Conservation (phyloP, 2,113 vertebrate genomes). For the Pangasianodon gigas region DNA sequence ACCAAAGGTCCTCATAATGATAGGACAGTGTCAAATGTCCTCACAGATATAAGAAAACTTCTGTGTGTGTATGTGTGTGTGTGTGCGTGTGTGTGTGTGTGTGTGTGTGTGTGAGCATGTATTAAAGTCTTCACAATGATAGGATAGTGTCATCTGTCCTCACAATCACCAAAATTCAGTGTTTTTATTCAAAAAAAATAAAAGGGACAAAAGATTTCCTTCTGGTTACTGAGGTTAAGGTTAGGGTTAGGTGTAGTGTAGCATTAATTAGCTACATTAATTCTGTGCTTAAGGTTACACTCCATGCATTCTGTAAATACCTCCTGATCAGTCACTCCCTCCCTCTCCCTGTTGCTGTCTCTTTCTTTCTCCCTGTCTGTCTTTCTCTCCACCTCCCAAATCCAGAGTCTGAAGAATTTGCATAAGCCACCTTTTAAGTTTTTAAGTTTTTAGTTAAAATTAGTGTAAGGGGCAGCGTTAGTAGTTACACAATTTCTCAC, state of each 20-base stretch:
- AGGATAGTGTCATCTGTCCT: background rate
- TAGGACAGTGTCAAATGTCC: background rate
- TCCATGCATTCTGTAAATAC: slow-evolving; percentile 28
- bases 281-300: background rate
- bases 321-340: slow-evolving; percentile 25
- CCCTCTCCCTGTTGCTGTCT: background rate
- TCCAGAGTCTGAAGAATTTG: background rate
- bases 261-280: background rate
- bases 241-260: background rate
- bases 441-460: too few relatives aligned
- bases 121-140: background rate
- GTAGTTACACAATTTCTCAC: background rate
- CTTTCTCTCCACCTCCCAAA: background rate
- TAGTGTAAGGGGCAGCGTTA: too few relatives aligned
- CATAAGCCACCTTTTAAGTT: background rate
- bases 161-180: background rate
- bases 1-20: background rate
- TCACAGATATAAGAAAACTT: background rate
- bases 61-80: background rate
- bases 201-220: too few relatives aligned
- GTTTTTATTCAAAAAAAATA: too few relatives aligned
- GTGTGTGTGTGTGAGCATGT: too few relatives aligned
- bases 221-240: too few relatives aligned
- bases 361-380: background rate
- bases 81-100: background rate